phyloP scores from a whole-genome alignment of 1,140 invertebrate species.

The Berghia stephanieae region DNA sequence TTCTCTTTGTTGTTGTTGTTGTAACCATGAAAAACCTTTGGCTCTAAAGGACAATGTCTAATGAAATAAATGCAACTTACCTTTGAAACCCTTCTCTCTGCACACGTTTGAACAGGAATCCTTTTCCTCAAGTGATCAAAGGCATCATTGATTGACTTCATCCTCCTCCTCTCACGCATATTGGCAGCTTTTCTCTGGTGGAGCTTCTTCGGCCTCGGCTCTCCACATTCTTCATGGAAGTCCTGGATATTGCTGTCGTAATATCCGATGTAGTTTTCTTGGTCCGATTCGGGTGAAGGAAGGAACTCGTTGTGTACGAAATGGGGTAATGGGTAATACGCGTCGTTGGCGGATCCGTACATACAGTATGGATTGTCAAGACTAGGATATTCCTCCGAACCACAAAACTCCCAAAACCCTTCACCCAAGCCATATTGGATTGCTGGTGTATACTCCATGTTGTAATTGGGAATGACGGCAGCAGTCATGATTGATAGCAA shows the following conservation, averaged over 20 bases:
- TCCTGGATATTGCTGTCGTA: constrained; percentile 5
- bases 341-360: background rate
- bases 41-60: too few species aligned
- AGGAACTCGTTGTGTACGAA: constrained; percentile 29
- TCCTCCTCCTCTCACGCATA: constrained; percentile 61
- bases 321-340: constrained; percentile 24
- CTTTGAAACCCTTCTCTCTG: constrained; percentile 62
- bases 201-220: constrained; percentile 40
- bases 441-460: background rate
- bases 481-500: background rate
- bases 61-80: constrained; percentile 15
- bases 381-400: constrained; percentile 45
- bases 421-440: constrained; percentile 42
- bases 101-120: constrained; percentile 52
- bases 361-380: constrained; percentile 25
- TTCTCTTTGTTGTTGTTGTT: too few species aligned
- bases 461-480: background rate
- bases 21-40: too few species aligned
- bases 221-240: constrained; percentile 4
- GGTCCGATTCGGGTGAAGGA: constrained; percentile 38
- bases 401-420: constrained; percentile 60
- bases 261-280: constrained; percentile 8
- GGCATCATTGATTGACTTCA: constrained; percentile 67
- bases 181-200: constrained; percentile 64
- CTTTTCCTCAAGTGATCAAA: constrained; percentile 62